These are phyloP conservation scores for Zosterops hypoxanthus DNA, from an alignment of 2,113 vertebrate species.

Conservation along the genomic window DNA sequence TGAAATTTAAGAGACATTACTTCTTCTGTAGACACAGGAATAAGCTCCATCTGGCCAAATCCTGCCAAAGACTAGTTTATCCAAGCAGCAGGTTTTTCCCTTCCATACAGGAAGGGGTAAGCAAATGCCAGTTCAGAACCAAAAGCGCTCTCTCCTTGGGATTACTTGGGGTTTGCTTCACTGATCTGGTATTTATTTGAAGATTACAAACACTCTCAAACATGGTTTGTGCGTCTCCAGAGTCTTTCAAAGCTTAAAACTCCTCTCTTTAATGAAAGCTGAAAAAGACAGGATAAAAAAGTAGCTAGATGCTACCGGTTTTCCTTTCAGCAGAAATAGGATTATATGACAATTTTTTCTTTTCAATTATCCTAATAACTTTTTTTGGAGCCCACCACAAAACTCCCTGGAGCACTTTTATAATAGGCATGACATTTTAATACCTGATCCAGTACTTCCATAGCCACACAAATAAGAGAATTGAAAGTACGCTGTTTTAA, in stretches of 20 bases:
- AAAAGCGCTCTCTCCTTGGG: neutral
- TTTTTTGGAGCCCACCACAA: neutral
- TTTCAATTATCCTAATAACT: neutral
- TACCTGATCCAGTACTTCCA: neutral
- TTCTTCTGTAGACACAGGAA: neutral
- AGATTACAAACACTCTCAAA: neutral
- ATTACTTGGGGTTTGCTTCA: neutral
- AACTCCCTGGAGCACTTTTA: neutral
- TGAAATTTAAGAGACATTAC: neutral
- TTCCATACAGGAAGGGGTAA: neutral
- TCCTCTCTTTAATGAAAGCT: neutral
- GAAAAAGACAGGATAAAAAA: neutral
- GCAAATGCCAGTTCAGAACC: neutral
- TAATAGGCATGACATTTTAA: neutral
- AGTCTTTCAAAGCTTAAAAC: neutral
- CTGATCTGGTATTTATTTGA: neutral
- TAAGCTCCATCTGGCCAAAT: neutral
- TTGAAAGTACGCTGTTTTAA: neutral
- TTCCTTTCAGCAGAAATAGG: neutral
- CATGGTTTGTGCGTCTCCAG: neutral
- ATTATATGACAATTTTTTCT: neutral
- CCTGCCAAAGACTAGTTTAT: neutral
- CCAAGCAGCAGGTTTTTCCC: neutral
- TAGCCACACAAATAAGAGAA: neutral
- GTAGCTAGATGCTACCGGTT: neutral